Evolutionary conservation across 2,797 vertebrate species (phyloP), one percentile per base, ranked within the genome.

Genomic region (Paramormyrops hopkinsi): DNA sequence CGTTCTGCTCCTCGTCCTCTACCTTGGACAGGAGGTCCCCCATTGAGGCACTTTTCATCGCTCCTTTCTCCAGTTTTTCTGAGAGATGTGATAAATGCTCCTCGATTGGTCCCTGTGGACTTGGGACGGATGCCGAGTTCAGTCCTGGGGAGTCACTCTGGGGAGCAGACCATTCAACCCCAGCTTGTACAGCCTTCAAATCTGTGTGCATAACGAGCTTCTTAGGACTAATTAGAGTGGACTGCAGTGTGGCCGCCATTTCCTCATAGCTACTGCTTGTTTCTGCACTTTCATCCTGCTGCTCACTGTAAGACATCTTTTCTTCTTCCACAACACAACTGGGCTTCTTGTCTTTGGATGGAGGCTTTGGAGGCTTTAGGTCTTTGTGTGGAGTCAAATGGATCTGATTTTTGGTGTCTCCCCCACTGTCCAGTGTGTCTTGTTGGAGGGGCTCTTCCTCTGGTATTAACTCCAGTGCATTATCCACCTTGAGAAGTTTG

Each of bases 1-100:
- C 12, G 46, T 37, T 48, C 7, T 44, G 90, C 29, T 79, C 92
- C 48, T 4, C 48, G 22, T 37, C 84, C 88, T 85, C 89, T 12
- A 41, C 89, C 79, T 94, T 94, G 3, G 91, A 94, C 33, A 98
- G 93, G 88, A 99, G 90, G 88, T 98, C 94, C 88, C 97, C 97
- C 46, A 95, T 86, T 46, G 98, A 96, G 53, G 94, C 90, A 0
- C 95, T 83, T 46, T 92, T 17, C n/a, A 51, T 12, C 9, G 41
- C 11, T 11, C 82, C 82, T 11, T 48, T 84, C 48, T 25, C 82
- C 82, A 84, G 25, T 12, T 22, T 87, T 93, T 95, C 25, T 8
- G 44, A 41, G 90, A 59, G 2, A 90, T 91, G 89, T 93, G 93
- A 25, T 90, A 53, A 93, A 91, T 44, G 44, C 44, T 51, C 44